A percentile compares a stretch with the other conserved stretches of the same genome.
phyloP scores from a whole-genome alignment of 1,140 invertebrate species.

The Lineus longissimus region DNA sequence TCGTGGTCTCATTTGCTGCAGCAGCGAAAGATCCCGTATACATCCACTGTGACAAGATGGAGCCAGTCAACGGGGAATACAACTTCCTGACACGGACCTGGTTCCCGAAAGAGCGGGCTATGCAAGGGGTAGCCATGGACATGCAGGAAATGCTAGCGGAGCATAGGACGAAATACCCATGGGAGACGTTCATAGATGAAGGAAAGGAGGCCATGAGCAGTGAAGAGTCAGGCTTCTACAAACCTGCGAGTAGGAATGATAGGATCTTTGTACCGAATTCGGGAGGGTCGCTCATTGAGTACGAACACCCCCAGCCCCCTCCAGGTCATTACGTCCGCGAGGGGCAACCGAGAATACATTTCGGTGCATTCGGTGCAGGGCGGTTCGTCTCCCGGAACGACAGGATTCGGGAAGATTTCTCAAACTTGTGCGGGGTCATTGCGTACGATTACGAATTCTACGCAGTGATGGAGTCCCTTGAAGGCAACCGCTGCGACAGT shows the following conservation, averaged over 20 bases:
- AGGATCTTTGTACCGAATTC: slow-evolving; percentile 90
- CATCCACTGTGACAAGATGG: slow-evolving; percentile 44
- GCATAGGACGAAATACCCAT: slow-evolving; percentile 38
- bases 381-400: slow-evolving; percentile 65
- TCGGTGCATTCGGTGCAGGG: slow-evolving; percentile 81
- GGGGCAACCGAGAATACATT: slow-evolving; percentile 60
- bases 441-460: slow-evolving; percentile 95
- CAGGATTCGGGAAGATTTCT: slow-evolving; percentile 37
- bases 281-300: slow-evolving; percentile 88
- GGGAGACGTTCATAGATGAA: slow-evolving; percentile 68
- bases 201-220: slow-evolving; percentile 49
- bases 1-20: slow-evolving; percentile 74
- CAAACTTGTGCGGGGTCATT: slow-evolving; percentile 69
- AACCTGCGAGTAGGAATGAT: slow-evolving; percentile 77
- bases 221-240: slow-evolving; percentile 60
- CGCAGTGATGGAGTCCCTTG: slow-evolving; percentile 64
- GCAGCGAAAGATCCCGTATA: slow-evolving; percentile 35
- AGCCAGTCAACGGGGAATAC: slow-evolving; percentile 21
- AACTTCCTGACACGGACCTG: slow-evolving; percentile 29
- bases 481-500: slow-evolving; percentile 87
- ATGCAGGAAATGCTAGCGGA: slow-evolving; percentile 20
- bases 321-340: background rate
- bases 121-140: slow-evolving; percentile 28
- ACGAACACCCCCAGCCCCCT: slow-evolving; percentile 55
- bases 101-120: slow-evolving; percentile 17